Base-by-base conservation (phyloP, 2,113 vertebrate genomes). In the Hyaena hyaena region DNA sequence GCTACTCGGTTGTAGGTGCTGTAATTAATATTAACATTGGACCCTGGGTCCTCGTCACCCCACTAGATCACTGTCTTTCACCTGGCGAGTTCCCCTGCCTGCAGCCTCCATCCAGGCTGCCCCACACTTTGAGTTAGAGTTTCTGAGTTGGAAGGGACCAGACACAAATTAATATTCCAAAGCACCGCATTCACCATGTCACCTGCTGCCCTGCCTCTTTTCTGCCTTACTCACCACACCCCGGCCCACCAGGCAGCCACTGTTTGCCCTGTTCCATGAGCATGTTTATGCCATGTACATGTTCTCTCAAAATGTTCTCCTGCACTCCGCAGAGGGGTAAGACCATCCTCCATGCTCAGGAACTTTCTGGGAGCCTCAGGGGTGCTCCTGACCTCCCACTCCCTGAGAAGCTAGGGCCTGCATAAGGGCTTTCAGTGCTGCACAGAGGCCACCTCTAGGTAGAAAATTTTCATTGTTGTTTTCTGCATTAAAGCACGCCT, bases 171-270 rank as follows among this genome's bases (percentile, higher is more conserved):
- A 74, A 35, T 89, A 74, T 84, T 53, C 45, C 85, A 88, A 48
- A 90, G n/a, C 31, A 33, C 14, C 35, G 48, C 65, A 17, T 92
- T 88, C 63, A 69, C 77, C 53, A 15, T 74, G 33, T 93, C 65
- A 55, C 35, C 35, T 71, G 55, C 79, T 31, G 45, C 88, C 92
- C 86, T 71, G 95, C 80, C 80, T 90, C 93, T 14, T 91, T 81
- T 86, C 23, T 66, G 48, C 17, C 17, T 82, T 23, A 17, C 68
- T 95, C 8, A 5, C 69, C 80, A 24, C 3, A 39, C 3, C 19
- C 91, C 16, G 74, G 23, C 48, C 61, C 74, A 28, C 58, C 68
- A 3, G 80, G 96, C 90, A 91, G 87, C 43, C 12, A 17, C n/a
- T 4, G 0, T 17, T 58, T 4, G 0, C 79, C 68, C 26, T 76